A percentile compares a stretch with the other conserved stretches of the same genome.
phyloP scores from a whole-genome alignment of 2,888 invertebrate genomes.

The Hyposoter didymator region DNA sequence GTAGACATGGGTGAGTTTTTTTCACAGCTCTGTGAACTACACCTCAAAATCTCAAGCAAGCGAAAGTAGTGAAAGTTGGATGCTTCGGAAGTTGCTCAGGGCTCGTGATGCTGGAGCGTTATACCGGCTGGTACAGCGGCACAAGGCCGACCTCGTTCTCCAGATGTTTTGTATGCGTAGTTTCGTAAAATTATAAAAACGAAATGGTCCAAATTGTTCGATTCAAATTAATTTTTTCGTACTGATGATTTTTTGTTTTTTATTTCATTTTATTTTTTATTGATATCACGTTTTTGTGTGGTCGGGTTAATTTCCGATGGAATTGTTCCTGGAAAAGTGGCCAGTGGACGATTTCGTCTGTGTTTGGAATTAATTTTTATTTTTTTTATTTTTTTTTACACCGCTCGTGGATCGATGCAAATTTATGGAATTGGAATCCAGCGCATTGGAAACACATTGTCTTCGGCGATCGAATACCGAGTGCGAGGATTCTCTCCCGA shows the following conservation, averaged over 20 bases:
- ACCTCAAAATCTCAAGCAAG: conserved; percentile 81
- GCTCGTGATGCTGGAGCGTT: conserved; percentile 49
- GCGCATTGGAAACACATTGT: conserved; percentile 44
- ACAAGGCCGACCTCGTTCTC: conserved; percentile 65
- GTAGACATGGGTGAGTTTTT: conserved; percentile 2
- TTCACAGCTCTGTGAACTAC: conserved; percentile 61
- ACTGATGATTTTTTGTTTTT: no score
- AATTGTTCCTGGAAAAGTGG: no score
- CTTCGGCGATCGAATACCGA: conserved; percentile 34
- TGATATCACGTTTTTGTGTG: no score
- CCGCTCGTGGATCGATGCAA: conserved; percentile 1
- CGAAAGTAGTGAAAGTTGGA: conserved; percentile 83
- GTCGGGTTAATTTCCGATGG: no score
- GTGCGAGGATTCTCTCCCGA: not conserved
- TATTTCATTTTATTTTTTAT: no score
- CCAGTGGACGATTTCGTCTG: not conserved
- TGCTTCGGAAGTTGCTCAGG: conserved; percentile 47
- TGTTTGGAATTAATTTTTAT: not conserved
- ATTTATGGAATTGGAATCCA: conserved; percentile 57
- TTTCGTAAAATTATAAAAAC: not conserved
- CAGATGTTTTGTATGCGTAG: not conserved
- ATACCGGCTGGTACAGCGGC: conserved; percentile 64
- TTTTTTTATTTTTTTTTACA: not conserved
- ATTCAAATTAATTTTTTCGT: not conserved
- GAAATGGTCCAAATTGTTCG: not conserved